Evolutionary conservation across 2,888 invertebrate genomes (phyloP), one percentile per base, ranked within the genome.

Genomic region (Troides oblongomaculatus): DNA sequence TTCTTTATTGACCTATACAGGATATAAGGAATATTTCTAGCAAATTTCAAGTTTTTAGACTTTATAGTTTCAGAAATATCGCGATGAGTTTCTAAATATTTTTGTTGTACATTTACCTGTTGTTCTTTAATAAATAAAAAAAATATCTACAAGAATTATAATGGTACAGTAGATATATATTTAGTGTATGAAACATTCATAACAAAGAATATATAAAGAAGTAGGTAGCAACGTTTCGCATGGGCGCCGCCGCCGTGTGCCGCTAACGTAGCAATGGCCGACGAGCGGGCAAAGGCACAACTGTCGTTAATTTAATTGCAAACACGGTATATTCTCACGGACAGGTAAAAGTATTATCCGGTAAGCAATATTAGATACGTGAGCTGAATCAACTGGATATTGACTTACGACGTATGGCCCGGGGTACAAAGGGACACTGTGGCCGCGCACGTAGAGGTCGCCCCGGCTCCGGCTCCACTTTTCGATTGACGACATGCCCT

Each of bases 201-300:
- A 10, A 10, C 10, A 39, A 7, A 60, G 2, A 36, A 36, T 36
- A 36, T 17, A 10, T 14, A 50, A 81, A 81, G 83, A 84, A 81
- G 81, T 80, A 83, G 82, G 79, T 76, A 79, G 80, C 6, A 39
- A 39, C 7, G 10, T 39, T 7, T 39, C 7, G 39, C 1, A 39
- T 39, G 39, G 10, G 10, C 7, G 10, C 39, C 39, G 39, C 10
- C 10, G 57, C 62, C 62, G 62, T 62, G 57, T 58, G 25, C 60
- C 17, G 50, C 25, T 23, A n/a, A 62, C 70, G 58, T 70, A 30
- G 30, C 30, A 30, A 30, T 30, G 30, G 30, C 30, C 30, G 30
- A 43, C 61, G 23, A 43, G 62, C 58, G 17, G 60, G 61, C n/a
- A 70, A 69, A 61, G 69, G 83, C 81, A 84, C 85, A 70, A 70